Percentiles rank a stretch among this genome's conserved stretches.
Conservation (phyloP, 2,888 invertebrate species). For the Tolmerus cingulatus region DNA sequence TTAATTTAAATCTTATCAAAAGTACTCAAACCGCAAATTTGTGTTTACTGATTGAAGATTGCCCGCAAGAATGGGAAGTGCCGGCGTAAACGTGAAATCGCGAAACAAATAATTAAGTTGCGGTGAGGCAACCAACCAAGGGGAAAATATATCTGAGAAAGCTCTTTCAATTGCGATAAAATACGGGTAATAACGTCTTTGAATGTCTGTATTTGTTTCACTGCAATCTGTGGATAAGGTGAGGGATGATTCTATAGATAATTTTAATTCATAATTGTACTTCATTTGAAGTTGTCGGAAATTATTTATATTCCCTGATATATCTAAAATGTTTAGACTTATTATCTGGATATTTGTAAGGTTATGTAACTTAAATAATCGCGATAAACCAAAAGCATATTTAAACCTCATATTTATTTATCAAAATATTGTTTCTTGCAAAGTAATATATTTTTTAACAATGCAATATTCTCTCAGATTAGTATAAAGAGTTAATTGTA, state of each 20-base stretch:
- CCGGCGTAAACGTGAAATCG: background rate
- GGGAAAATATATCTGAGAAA: background rate
- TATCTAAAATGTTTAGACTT: no score
- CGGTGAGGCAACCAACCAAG: background rate
- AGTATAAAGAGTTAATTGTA: no score
- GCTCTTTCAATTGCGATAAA: background rate
- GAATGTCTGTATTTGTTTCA: background rate
- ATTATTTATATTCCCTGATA: no score
- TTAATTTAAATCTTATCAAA: background rate
- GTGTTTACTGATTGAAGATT: background rate
- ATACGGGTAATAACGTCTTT: background rate
- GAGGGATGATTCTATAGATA: background rate
- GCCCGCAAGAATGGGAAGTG: background rate
- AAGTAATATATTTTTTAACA: no score
- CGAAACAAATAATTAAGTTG: background rate
- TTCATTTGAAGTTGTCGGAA: no score
- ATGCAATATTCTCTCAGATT: no score
- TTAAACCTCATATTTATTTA: no score
- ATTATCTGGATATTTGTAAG: no score
- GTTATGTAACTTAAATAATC: no score
- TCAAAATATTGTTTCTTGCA: no score
- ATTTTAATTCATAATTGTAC: background rate
- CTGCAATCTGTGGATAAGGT: background rate
- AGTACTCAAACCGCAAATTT: background rate
- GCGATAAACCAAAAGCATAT: no score